Conservation (phyloP, 30 jellyfish, hydroid and myxozoan genomes). For the Cassiopea andromeda region DNA sequence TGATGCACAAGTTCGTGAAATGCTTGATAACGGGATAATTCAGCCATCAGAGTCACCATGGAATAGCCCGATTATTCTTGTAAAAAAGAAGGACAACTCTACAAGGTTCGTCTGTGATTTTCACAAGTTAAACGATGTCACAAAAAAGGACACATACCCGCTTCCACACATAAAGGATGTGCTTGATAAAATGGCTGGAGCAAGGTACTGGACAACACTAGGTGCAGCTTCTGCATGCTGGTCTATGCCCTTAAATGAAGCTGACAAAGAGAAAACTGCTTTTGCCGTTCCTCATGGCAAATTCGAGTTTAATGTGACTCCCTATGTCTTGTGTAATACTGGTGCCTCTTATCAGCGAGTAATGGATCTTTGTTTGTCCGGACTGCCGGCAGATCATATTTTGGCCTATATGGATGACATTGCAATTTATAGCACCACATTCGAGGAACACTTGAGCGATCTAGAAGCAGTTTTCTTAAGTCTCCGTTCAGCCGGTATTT, state of each 20-base stretch:
- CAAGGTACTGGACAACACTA: slow-evolving; percentile 24
- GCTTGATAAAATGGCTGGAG: slow-evolving; percentile 42
- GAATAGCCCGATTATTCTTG: slow-evolving; percentile 51
- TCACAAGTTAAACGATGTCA: slow-evolving; percentile 45
- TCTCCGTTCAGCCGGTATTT: slow-evolving; percentile 3
- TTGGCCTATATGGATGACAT: slow-evolving; percentile 23
- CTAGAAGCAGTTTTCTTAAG: slow-evolving; percentile 11
- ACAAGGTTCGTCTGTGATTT: slow-evolving; percentile 68
- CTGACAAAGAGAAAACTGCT: slow-evolving; percentile 36
- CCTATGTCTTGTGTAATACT: slow-evolving; percentile 38
- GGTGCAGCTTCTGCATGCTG: slow-evolving; percentile 37
- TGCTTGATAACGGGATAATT: slow-evolving; percentile 43
- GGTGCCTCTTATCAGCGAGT: slow-evolving; percentile 48
- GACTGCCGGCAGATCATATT: slow-evolving; percentile 31
- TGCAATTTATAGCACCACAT: neutral
- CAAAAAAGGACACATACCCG: slow-evolving; percentile 66
- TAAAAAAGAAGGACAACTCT: slow-evolving; percentile 58
- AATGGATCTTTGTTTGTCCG: slow-evolving; percentile 26
- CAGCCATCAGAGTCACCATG: slow-evolving; percentile 66
- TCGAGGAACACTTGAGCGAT: slow-evolving; percentile 8
- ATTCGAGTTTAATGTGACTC: slow-evolving; percentile 45
- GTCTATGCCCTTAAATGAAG: neutral
- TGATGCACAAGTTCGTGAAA: slow-evolving; percentile 35
- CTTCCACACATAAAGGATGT: slow-evolving; percentile 61
- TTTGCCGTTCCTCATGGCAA: slow-evolving; percentile 41